These are phyloP conservation scores for Tautogolabrus adspersus DNA, from an alignment of 2,113 vertebrate species.

Conservation along the genomic window DNA sequence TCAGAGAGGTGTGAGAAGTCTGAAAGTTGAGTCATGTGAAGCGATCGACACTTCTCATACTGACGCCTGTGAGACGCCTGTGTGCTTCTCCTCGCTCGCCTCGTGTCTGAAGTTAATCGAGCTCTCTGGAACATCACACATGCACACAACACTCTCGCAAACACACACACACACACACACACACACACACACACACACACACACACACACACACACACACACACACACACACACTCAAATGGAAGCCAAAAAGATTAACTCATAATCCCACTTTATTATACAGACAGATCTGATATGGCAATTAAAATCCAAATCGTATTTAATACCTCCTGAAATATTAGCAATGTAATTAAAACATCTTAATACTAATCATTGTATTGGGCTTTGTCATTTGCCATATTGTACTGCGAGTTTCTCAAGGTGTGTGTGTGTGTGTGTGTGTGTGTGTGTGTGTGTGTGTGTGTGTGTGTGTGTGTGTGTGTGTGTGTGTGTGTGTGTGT, in stretches of 20 bases:
- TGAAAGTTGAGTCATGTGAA: constrained; percentile 31
- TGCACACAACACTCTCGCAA: not conserved
- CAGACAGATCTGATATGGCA: not conserved
- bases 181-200: too few species aligned
- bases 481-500: too few species aligned
- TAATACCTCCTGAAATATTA: not conserved
- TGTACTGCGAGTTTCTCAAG: not conserved
- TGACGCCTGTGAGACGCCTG: constrained; percentile 4
- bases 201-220: too few species aligned
- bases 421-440: not conserved
- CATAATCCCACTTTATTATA: constrained; percentile 8
- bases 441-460: too few species aligned
- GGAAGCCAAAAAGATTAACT: constrained; percentile 11
- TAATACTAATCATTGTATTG: not conserved
- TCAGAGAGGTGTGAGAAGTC: constrained; percentile 32
- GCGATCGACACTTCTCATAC: constrained; percentile 3
- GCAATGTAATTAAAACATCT: not conserved
- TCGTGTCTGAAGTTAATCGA: constrained; percentile 33
- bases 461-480: too few species aligned
- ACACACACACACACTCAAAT: too few species aligned
- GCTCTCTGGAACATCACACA: constrained; percentile 53
- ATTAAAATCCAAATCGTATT: not conserved
- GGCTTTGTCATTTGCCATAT: not conserved
- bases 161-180: too few species aligned
- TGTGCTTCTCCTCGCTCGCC: constrained; percentile 19